Percentiles rank a stretch among this genome's conserved stretches.
phyloP scores from a whole-genome alignment of 2,113 vertebrate genomes.

The Bujurquina vittata region DNA sequence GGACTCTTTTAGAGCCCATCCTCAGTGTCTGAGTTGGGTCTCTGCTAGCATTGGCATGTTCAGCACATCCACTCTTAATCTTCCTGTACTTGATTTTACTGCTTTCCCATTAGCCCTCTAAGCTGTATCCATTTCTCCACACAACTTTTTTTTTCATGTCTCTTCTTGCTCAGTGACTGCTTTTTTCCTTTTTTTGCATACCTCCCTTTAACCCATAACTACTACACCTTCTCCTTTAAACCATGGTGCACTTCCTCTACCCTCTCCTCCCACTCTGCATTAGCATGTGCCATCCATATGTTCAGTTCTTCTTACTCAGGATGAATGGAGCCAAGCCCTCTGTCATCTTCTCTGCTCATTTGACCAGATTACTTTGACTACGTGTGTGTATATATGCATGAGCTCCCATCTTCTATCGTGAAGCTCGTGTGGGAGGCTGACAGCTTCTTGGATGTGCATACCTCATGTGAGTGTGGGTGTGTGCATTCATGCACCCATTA shows the following conservation, averaged over 20 bases:
- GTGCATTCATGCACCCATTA: constrained; percentile 18
- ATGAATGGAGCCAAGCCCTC: constrained; percentile 58
- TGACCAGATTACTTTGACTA: constrained; percentile 61
- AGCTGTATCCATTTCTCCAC: background rate
- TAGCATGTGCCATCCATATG: constrained; percentile 34
- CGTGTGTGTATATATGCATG: constrained; percentile 19
- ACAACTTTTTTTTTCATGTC: constrained; percentile 11
- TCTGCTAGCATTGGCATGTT: constrained; percentile 5
- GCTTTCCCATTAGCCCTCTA: background rate
- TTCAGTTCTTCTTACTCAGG: constrained; percentile 29
- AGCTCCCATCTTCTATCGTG: constrained; percentile 37
- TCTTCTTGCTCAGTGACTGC: background rate
- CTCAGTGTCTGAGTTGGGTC: background rate
- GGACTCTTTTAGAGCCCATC: background rate
- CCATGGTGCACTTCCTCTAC: constrained; percentile 11
- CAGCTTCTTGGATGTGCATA: constrained; percentile 36
- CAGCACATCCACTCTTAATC: background rate
- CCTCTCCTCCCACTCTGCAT: constrained; percentile 36
- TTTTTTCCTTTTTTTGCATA: constrained; percentile 20
- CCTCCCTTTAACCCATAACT: constrained; percentile 2
- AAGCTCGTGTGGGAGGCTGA: constrained; percentile 41
- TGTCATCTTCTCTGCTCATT: constrained; percentile 55
- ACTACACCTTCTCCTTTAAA: background rate
- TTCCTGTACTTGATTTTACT: background rate
- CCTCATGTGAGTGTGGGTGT: constrained; percentile 46